phyloP scores from a whole-genome alignment of 1,140 invertebrate genomes.

The Sweltsa coloradensis region DNA sequence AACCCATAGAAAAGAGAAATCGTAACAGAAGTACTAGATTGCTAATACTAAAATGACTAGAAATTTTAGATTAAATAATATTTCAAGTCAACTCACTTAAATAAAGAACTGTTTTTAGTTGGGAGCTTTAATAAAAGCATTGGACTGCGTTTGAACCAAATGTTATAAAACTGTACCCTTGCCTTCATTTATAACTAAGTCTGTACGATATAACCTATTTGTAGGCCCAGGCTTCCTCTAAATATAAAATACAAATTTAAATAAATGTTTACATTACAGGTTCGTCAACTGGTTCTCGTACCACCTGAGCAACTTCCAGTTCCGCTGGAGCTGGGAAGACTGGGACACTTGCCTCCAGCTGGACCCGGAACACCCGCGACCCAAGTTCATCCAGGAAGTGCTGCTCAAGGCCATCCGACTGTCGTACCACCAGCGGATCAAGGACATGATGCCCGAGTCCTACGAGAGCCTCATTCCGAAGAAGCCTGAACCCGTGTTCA shows the following conservation, averaged over 20 bases:
- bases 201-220: too few relatives aligned
- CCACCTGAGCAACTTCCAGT: slow-evolving; percentile 98
- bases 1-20: too few relatives aligned
- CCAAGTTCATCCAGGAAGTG: slow-evolving; percentile 92
- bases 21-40: too few relatives aligned
- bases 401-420: slow-evolving; percentile 71
- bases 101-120: too few relatives aligned
- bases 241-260: not conserved
- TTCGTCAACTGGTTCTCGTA: slow-evolving; percentile 98
- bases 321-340: slow-evolving; percentile 97
- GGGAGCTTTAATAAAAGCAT: too few relatives aligned
- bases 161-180: too few relatives aligned
- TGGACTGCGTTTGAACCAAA: too few relatives aligned
- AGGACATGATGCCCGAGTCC: slow-evolving; percentile 79
- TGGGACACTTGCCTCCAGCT: slow-evolving; percentile 75
- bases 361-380: slow-evolving; percentile 84
- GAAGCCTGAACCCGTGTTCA: slow-evolving; percentile 65
- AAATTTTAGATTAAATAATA: too few relatives aligned
- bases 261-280: slow-evolving; percentile 26
- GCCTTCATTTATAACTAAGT: too few relatives aligned
- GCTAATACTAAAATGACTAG: too few relatives aligned
- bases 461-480: slow-evolving; percentile 76
- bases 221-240: too few relatives aligned
- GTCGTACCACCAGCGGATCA: slow-evolving; percentile 88
- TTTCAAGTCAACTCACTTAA: too few relatives aligned